Base-by-base conservation (phyloP, 2,888 invertebrate species). In the Choreutis nemorana region DNA sequence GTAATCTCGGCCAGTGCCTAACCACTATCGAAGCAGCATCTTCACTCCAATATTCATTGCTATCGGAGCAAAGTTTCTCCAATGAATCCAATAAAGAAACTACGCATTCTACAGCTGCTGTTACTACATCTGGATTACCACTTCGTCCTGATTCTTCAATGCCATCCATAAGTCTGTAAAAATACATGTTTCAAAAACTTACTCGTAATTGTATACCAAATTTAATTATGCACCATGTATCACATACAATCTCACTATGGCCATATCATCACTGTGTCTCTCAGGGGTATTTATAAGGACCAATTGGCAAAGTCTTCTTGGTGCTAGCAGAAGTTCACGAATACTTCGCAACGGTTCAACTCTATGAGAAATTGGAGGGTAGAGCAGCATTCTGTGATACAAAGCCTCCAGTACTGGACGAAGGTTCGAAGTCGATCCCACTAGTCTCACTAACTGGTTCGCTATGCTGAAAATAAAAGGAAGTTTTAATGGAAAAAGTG, bases 351-450 rank as follows among this genome's bases (percentile, higher is more conserved):
- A 55, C 0, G 95, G 90, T 46, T 96, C 95, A 5, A 91, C 82
- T 23, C 96, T 82, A 56, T 94, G 92, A 23, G 87, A 83, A 0
- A 91, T 87, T 0, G 92, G 90, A 9, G 96, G 94, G 63, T 95
- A 87, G 0, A 96, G 80, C 3, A 96, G 70, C 89, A 96, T 94
- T 31, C 96, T 83, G 63, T 97, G 96, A 56, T 96, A 96, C 2
- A 97, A 80, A 0, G 96, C 94, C 58, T 96, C 96, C 24, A 97
- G 68, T 23, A 96, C 95, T 5, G 96, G 94, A 8, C 96, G 83
- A 26, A 97, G 68, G n/a, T 88, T 87, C 1, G 91, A 87, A 13
- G 93, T 90, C 20, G 90, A 87, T 0, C 96, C 97, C 1, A 96
- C 93, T 21, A 96, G 73, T 8, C 94, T 84, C 1, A 96, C 89